Conservation (phyloP, 2,888 invertebrate genomes). For the Leptothorax acervorum region DNA sequence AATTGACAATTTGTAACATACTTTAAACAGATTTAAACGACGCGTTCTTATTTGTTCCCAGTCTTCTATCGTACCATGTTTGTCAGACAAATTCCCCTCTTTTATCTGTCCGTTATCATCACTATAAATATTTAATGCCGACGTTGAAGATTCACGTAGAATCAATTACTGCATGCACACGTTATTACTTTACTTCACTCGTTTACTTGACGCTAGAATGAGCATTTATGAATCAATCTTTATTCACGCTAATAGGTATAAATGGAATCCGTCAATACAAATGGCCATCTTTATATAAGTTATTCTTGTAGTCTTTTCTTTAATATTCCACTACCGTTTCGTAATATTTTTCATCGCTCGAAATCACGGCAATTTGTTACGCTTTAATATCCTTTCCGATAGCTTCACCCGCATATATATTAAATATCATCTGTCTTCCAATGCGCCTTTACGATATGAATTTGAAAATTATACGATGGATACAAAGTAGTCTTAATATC, state of each 20-base stretch:
- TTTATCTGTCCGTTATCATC: constrained; percentile 29
- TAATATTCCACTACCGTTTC: background rate
- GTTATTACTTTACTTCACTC: constrained; percentile 18
- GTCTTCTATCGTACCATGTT: background rate
- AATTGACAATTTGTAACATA: background rate
- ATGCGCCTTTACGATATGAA: constrained; percentile 28
- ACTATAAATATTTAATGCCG: constrained; percentile 37
- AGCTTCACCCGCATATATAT: constrained; percentile 35
- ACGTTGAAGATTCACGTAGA: constrained; percentile 7
- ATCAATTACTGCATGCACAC: constrained; percentile 22
- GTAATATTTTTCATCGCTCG: background rate
- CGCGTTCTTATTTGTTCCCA: background rate
- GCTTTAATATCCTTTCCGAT: constrained; percentile 8
- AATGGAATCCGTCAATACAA: constrained; percentile 32
- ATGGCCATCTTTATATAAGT: background rate
- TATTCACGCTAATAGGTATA: constrained; percentile 15
- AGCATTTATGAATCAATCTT: constrained; percentile 25
- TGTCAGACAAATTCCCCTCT: background rate
- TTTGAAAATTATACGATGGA: constrained; percentile 44
- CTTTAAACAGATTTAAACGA: background rate
- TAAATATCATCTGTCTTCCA: constrained; percentile 30
- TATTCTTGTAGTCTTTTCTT: background rate
- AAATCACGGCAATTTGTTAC: background rate
- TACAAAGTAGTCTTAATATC: constrained; percentile 44
- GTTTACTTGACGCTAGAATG: background rate